Conservation (phyloP, 2,797 vertebrate genomes). For the Rhinoraja longicauda region DNA sequence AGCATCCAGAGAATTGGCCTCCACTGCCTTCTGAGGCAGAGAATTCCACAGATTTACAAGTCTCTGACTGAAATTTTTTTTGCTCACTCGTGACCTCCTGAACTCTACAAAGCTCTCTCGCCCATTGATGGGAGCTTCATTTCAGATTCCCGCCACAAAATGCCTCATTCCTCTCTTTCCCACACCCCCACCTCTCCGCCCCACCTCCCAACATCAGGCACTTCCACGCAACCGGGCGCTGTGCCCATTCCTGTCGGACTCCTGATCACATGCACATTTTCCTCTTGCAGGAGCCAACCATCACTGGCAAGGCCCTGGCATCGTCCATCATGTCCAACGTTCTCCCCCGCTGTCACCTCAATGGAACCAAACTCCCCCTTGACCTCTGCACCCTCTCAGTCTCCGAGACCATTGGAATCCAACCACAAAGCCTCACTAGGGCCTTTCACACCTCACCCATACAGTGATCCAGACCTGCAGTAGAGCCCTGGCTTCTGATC, state of each 20-base stretch:
- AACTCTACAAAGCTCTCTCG: not conserved
- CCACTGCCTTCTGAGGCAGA: too few relatives aligned
- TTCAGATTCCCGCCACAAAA: not conserved
- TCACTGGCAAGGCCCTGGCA: not conserved
- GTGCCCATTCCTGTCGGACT: not conserved
- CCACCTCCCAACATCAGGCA: not conserved
- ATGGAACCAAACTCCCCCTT: not conserved
- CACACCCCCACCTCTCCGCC: not conserved
- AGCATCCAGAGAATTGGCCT: too few relatives aligned
- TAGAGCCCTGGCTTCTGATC: not conserved
- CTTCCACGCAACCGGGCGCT: not conserved
- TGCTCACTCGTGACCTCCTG: not conserved
- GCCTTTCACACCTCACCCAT: not conserved
- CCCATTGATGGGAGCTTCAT: not conserved
- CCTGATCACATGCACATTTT: not conserved
- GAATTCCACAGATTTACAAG: too few relatives aligned
- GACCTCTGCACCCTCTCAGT: not conserved
- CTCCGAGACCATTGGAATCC: not conserved
- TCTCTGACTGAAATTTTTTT: too few relatives aligned
- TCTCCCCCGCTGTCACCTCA: not conserved
- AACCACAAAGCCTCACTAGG: not conserved
- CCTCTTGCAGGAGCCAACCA: not conserved
- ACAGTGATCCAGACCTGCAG: too few relatives aligned
- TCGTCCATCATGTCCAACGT: not conserved
- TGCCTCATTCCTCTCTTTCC: not conserved